Conservation (phyloP, 2,113 vertebrate species). For the Aspiorhynchus laticeps region DNA sequence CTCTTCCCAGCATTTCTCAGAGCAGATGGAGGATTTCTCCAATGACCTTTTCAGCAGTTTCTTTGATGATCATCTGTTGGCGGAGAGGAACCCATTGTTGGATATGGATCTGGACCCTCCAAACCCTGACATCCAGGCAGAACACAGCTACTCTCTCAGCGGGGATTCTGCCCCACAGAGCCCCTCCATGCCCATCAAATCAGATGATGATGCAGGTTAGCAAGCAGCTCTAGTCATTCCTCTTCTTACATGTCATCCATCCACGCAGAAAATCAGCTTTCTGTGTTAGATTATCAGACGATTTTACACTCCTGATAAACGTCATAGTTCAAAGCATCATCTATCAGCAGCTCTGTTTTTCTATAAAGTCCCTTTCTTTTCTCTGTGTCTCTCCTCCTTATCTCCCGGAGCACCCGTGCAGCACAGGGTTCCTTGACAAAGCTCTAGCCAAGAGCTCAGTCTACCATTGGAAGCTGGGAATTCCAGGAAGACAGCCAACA, state of each 20-base stretch:
- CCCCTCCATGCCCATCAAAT: slow-evolving; percentile 91
- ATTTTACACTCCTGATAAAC: not conserved
- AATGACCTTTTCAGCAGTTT: slow-evolving; percentile 97
- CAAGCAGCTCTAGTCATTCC: not conserved
- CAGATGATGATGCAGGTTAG: slow-evolving; percentile 88
- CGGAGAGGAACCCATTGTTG: slow-evolving; percentile 88
- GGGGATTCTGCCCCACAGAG: slow-evolving; percentile 98
- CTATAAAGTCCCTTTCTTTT: slow-evolving; percentile 13
- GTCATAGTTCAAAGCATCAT: not conserved
- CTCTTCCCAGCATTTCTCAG: slow-evolving; percentile 84
- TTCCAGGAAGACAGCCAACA: slow-evolving; percentile 63
- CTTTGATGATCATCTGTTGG: slow-evolving; percentile 94
- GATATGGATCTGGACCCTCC: slow-evolving; percentile 94
- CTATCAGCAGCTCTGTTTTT: slow-evolving; percentile 6
- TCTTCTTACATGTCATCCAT: not conserved
- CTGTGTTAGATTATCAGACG: not conserved
- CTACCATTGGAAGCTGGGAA: slow-evolving; percentile 64
- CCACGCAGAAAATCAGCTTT: not conserved
- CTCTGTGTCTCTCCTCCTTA: slow-evolving; percentile 46
- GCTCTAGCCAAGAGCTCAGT: slow-evolving; percentile 73
- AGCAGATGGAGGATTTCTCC: slow-evolving; percentile 99
- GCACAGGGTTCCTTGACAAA: slow-evolving; percentile 62
- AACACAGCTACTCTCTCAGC: slow-evolving; percentile 98
- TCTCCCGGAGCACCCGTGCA: slow-evolving; percentile 59
- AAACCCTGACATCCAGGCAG: slow-evolving; percentile 92